phyloP scores from a whole-genome alignment of 2,797 vertebrate species.

The Takifugu ocellatus region DNA sequence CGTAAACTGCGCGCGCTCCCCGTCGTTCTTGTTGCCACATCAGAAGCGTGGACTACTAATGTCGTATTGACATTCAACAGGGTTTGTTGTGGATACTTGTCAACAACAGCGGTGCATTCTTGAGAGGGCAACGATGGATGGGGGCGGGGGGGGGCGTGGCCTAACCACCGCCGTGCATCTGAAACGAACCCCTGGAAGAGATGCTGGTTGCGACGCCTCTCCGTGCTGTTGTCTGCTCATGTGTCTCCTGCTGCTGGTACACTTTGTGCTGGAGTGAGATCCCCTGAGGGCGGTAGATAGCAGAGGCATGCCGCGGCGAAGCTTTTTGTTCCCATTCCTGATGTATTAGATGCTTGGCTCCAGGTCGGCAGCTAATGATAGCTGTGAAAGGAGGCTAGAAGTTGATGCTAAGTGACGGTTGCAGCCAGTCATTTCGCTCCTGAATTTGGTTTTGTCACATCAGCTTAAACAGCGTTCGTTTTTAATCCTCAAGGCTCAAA shows the following conservation, averaged over 20 bases:
- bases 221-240: slow-evolving; percentile 7
- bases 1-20: slow-evolving; percentile 27
- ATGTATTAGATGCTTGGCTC: slow-evolving; percentile 27
- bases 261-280: slow-evolving; percentile 44
- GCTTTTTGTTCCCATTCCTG: slow-evolving; percentile 32
- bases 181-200: slow-evolving; percentile 21
- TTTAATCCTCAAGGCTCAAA: not conserved
- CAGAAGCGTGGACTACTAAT: slow-evolving; percentile 30
- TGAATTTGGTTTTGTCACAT: not conserved
- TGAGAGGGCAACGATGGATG: slow-evolving; percentile 25
- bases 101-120: slow-evolving; percentile 50
- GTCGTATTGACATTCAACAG: slow-evolving; percentile 69
- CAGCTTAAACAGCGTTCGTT: not conserved
- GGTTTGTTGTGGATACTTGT: slow-evolving; percentile 27
- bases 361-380: slow-evolving; percentile 27
- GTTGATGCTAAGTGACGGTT: slow-evolving; percentile 35
- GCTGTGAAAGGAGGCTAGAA: slow-evolving; percentile 26
- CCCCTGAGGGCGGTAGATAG: slow-evolving; percentile 43
- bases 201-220: slow-evolving; percentile 13
- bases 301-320: slow-evolving; percentile 32
- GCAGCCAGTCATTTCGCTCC: slow-evolving; percentile 20
- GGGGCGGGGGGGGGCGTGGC: slow-evolving; percentile 10
- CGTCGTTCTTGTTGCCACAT: slow-evolving; percentile 68
- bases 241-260: slow-evolving; percentile 37
- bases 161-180: not conserved